Percentiles rank a stretch among this genome's conserved stretches.
phyloP scores from a whole-genome alignment of 2,888 invertebrate genomes.

The Eurytoma adleriae region DNA sequence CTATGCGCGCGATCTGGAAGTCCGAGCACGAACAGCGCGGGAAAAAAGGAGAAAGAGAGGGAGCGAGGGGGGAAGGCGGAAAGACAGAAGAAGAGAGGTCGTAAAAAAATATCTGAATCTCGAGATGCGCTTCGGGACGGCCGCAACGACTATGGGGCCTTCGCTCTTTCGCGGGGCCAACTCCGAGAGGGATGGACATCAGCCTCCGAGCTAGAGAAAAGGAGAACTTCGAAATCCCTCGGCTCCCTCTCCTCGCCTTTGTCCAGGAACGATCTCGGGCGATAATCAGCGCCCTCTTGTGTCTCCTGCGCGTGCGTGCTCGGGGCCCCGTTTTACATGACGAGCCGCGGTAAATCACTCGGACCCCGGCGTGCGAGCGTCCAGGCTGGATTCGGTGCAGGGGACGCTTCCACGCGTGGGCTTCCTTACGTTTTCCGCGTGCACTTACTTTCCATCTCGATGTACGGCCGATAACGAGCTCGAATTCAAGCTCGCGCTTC shows the following conservation, averaged over 20 bases:
- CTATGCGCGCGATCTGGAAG: conserved; percentile 61
- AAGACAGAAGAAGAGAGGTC: conserved; percentile 59
- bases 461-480: conserved; percentile 68
- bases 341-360: conserved; percentile 74
- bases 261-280: conserved; percentile 70
- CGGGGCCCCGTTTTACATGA: conserved; percentile 71
- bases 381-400: conserved; percentile 68
- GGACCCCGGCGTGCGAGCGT: conserved; percentile 46
- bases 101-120: conserved; percentile 72
- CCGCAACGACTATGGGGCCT: conserved; percentile 30
- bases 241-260: conserved; percentile 60
- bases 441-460: conserved; percentile 60
- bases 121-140: conserved; percentile 62
- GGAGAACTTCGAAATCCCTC: conserved; percentile 11
- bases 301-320: conserved; percentile 60
- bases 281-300: conserved; percentile 74
- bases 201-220: conserved; percentile 44
- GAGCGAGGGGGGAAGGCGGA: conserved; percentile 42
- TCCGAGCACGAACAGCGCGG: conserved; percentile 65
- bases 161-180: conserved; percentile 44
- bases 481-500: conserved; percentile 57
- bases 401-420: conserved; percentile 45
- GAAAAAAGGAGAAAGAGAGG: conserved; percentile 34
- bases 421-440: conserved; percentile 59
- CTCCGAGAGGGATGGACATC: conserved; percentile 19